These are phyloP conservation scores for Caenorhabditis briggsae DNA, from an alignment of 1,140 invertebrate species.

Conservation along the genomic window DNA sequence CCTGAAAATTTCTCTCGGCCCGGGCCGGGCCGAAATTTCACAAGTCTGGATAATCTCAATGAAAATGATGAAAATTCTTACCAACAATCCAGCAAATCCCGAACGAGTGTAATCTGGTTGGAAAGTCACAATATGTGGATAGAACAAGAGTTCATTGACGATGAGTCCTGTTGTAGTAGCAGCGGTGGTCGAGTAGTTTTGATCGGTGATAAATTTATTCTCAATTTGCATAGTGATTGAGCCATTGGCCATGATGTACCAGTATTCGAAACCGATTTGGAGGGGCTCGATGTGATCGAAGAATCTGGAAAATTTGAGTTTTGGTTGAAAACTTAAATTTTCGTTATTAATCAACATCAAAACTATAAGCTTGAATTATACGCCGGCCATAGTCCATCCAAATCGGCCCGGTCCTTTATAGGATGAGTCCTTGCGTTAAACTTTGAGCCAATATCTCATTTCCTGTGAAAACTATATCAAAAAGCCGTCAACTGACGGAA, in stretches of 20 bases:
- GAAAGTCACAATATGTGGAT: background rate
- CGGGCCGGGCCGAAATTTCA: no score
- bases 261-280: background rate
- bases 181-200: background rate
- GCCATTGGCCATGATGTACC: background rate
- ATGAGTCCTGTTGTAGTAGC: background rate
- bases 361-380: no score
- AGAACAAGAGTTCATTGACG: background rate
- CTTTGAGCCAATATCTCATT: no score
- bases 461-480: no score
- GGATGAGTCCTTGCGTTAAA: no score
- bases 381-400: no score
- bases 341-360: no score
- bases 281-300: constrained; percentile 1
- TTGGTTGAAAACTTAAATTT: no score
- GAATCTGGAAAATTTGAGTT: background rate
- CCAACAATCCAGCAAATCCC: background rate
- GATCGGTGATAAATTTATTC: background rate
- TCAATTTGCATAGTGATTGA: background rate
- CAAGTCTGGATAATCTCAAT: no score
- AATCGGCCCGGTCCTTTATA: no score
- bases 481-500: no score
- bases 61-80: background rate
- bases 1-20: no score
- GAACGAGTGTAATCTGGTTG: background rate